These are phyloP conservation scores for Cydia pomonella DNA, from an alignment of 1,140 invertebrate genomes.

Conservation along the genomic window DNA sequence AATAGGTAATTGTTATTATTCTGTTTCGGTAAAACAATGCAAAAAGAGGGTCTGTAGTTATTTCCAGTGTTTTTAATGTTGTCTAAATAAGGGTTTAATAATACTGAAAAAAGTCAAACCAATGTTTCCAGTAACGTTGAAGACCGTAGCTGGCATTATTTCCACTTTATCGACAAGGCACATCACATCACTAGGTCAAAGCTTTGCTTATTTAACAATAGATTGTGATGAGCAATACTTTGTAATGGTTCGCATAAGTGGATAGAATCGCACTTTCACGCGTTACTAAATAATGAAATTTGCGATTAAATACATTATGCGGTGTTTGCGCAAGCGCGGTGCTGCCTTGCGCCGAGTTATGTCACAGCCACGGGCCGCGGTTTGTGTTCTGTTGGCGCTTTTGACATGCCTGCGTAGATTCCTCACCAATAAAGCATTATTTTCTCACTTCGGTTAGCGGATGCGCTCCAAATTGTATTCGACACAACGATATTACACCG, in stretches of 20 bases:
- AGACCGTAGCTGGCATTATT: too few species aligned
- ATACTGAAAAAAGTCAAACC: too few species aligned
- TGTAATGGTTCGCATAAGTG: conserved; percentile 46
- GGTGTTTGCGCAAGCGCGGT: conserved; percentile 56
- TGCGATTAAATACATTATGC: conserved; percentile 64
- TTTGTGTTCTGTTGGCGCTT: conserved; percentile 1
- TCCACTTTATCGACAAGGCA: background rate
- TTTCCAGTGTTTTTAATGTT: too few species aligned
- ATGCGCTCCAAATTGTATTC: conserved; percentile 10
- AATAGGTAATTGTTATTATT: too few species aligned
- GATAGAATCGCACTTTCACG: conserved; percentile 73
- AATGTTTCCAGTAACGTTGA: too few species aligned
- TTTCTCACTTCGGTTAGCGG: background rate
- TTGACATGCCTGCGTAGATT: conserved; percentile 45
- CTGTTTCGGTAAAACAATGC: too few species aligned
- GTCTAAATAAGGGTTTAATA: too few species aligned
- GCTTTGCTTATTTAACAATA: conserved; percentile 43
- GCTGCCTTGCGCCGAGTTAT: conserved; percentile 40
- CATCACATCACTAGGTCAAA: conserved; percentile 37
- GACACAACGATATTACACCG: background rate
- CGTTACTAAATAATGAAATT: conserved; percentile 74
- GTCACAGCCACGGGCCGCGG: conserved; percentile 46
- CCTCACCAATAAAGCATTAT: conserved; percentile 39
- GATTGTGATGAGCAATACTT: conserved; percentile 36
- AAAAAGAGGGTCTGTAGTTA: too few species aligned